phyloP scores from a whole-genome alignment of 1,140 invertebrate genomes.

The Sinonovacula constricta region DNA sequence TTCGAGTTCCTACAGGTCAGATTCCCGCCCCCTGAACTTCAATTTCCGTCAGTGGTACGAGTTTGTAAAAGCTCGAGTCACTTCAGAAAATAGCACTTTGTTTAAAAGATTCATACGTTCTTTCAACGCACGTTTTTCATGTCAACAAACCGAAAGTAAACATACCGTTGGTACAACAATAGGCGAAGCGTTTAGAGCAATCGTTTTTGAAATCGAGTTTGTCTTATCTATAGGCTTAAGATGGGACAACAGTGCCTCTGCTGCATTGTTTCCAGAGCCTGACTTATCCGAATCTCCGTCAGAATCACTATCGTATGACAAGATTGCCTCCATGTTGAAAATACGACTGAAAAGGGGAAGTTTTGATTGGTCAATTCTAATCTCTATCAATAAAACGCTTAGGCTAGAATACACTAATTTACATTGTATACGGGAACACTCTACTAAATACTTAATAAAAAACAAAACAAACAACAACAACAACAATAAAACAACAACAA shows the following conservation, averaged over 20 bases:
- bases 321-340: slow-evolving; percentile 62
- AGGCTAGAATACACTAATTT: no score
- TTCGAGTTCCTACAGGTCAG: no score
- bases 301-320: slow-evolving; percentile 83
- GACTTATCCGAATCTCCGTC: slow-evolving; percentile 61
- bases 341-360: slow-evolving; percentile 25
- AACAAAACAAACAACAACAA: no score
- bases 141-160: slow-evolving; percentile 35
- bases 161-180: slow-evolving; percentile 87
- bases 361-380: slow-evolving; percentile 1
- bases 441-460: no score
- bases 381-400: no score
- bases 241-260: slow-evolving; percentile 80
- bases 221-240: slow-evolving; percentile 80
- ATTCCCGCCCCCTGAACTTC: no score
- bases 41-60: not conserved
- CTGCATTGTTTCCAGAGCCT: slow-evolving; percentile 73
- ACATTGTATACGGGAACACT: no score
- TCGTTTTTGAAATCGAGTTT: slow-evolving; percentile 76
- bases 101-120: not conserved
- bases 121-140: not conserved
- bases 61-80: not conserved
- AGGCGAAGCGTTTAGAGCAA: slow-evolving; percentile 88
- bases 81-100: not conserved
- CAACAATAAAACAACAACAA: no score